A percentile compares a stretch with the other conserved stretches of the same genome.
These are phyloP conservation scores for Trisateles emortualis DNA, from an alignment of 2,888 invertebrate genomes.

Conservation along the genomic window DNA sequence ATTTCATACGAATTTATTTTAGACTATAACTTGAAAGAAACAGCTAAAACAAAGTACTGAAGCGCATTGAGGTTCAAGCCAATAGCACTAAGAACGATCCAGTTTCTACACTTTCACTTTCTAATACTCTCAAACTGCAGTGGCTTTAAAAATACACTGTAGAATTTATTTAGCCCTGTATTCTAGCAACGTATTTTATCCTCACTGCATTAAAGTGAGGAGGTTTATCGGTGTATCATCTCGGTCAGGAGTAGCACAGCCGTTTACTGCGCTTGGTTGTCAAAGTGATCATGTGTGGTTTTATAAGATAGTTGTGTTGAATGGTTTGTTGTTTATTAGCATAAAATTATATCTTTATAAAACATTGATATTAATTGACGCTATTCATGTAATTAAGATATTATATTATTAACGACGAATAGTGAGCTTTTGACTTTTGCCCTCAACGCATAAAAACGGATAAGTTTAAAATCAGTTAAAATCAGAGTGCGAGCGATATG, in stretches of 20 bases:
- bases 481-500: too few species aligned
- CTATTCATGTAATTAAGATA: too few species aligned
- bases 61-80: background rate
- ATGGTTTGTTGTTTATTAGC: too few species aligned
- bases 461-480: too few species aligned
- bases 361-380: too few species aligned
- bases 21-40: too few species aligned
- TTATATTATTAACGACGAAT: too few species aligned
- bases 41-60: background rate
- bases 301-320: background rate
- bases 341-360: too few species aligned
- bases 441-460: too few species aligned
- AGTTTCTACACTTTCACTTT: conserved; percentile 16
- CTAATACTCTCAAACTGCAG: conserved; percentile 8
- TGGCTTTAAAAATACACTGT: conserved; percentile 13
- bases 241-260: background rate
- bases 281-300: background rate
- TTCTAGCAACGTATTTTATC: conserved; percentile 11
- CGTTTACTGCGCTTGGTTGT: background rate
- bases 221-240: conserved; percentile 1
- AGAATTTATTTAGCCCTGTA: conserved; percentile 3
- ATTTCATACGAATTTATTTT: too few species aligned
- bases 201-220: conserved; percentile 2
- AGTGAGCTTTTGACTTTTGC: too few species aligned
- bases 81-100: conserved; percentile 7